These are phyloP conservation scores for Philaethria dido DNA, from an alignment of 2,888 invertebrate species.

Conservation along the genomic window DNA sequence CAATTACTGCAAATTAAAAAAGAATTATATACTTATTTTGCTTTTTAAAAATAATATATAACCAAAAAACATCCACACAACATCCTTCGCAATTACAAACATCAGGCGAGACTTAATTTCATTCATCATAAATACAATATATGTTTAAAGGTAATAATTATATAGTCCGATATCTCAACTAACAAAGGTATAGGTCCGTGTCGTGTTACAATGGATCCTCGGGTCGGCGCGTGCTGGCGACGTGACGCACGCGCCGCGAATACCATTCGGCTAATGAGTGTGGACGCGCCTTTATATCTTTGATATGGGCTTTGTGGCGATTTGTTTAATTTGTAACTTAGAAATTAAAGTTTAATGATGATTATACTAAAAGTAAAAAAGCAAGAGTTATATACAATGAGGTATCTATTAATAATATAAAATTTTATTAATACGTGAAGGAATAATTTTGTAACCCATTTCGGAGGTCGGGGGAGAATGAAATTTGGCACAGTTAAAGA, in stretches of 20 bases:
- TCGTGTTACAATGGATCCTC: slow-evolving; percentile 51
- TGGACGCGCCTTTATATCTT: slow-evolving; percentile 58
- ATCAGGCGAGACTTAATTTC: not conserved
- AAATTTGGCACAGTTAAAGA: too few species aligned
- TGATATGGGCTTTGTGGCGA: slow-evolving; percentile 22
- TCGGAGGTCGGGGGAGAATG: too few species aligned
- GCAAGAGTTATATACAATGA: too few species aligned
- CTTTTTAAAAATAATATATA: too few species aligned
- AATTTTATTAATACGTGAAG: too few species aligned
- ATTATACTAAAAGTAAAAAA: too few species aligned
- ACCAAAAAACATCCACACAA: not conserved
- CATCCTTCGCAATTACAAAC: not conserved
- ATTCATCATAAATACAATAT: slow-evolving; percentile 1
- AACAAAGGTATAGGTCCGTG: slow-evolving; percentile 32
- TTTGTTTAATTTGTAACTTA: slow-evolving; percentile 6
- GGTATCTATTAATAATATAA: too few species aligned
- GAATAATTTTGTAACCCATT: too few species aligned
- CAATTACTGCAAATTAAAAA: too few species aligned
- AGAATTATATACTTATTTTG: too few species aligned
- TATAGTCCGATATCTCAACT: slow-evolving; percentile 12
- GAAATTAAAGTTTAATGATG: not conserved
- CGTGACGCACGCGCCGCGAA: slow-evolving; percentile 77
- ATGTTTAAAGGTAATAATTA: slow-evolving; percentile 4
- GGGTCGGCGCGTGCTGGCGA: slow-evolving; percentile 72
- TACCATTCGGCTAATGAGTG: slow-evolving; percentile 71